Evolutionary conservation across 2,888 invertebrate genomes (phyloP).

Genomic region (Erpobdella octoculata): DNA sequence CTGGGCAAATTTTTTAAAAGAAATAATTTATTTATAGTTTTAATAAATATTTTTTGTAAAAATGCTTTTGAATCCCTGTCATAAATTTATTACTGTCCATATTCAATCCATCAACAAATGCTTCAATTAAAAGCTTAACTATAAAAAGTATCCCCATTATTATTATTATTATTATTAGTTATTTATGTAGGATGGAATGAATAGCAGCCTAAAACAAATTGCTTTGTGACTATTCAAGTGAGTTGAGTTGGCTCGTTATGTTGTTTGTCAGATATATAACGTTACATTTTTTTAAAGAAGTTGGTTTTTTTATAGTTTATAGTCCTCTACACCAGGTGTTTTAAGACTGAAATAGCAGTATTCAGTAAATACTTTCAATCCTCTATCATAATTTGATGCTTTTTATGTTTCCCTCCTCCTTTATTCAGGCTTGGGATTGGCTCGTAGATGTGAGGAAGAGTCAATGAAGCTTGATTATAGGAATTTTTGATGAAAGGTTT

Average conservation of each 20-base stretch:
- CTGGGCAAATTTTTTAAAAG: neutral
- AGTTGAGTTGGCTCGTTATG: too few relatives aligned
- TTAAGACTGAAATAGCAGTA: too few relatives aligned
- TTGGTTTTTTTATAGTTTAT: too few relatives aligned
- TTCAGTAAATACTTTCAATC: neutral
- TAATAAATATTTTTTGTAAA: neutral
- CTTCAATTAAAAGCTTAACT: neutral
- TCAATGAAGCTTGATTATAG: neutral
- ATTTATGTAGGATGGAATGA: neutral
- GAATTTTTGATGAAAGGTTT: neutral
- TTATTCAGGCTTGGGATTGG: too few relatives aligned
- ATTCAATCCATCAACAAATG: too few relatives aligned
- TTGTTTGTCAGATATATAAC: too few relatives aligned
- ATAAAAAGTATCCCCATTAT: neutral
- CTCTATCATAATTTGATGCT: neutral
- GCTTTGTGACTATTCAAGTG: too few relatives aligned
- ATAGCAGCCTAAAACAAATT: neutral
- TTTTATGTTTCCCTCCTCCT: too few relatives aligned
- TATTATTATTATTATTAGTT: neutral
- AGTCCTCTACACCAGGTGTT: too few relatives aligned
- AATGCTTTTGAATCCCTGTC: too few relatives aligned
- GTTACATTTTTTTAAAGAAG: too few relatives aligned
- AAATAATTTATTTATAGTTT: neutral
- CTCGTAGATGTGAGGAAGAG: neutral
- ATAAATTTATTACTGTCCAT: too few relatives aligned